Conservation (phyloP, 1,140 invertebrate genomes). For the Trachymyrmex septentrionalis region DNA sequence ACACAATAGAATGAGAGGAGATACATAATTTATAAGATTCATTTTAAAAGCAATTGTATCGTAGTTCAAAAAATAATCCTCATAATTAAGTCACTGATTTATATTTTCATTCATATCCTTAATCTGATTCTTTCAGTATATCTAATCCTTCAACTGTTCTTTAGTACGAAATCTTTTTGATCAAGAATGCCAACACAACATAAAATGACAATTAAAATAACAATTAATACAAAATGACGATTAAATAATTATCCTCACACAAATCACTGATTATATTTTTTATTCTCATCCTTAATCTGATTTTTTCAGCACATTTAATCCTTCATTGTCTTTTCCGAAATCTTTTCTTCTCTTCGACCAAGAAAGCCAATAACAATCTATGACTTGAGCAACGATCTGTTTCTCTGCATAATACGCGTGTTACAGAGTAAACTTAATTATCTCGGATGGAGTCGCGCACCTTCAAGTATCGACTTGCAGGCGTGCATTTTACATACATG, state of each 20-base stretch:
- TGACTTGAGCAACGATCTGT: background rate
- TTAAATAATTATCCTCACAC: background rate
- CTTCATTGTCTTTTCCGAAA: background rate
- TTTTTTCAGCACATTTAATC: background rate
- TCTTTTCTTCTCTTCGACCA: background rate
- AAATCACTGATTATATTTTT: background rate
- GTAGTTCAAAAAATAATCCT: background rate
- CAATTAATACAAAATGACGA: too few relatives aligned
- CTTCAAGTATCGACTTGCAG: conserved; percentile 38
- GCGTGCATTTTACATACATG: conserved; percentile 22
- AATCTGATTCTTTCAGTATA: background rate
- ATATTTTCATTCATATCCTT: background rate
- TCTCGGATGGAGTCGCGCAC: background rate
- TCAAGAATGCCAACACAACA: background rate
- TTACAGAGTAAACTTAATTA: conserved; percentile 26
- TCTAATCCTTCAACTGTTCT: background rate
- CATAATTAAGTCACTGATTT: background rate
- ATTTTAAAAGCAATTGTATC: background rate
- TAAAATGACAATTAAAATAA: too few relatives aligned
- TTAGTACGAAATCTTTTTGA: background rate
- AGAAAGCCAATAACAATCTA: background rate
- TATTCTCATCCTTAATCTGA: background rate
- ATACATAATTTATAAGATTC: background rate
- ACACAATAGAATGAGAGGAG: background rate
- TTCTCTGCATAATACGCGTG: background rate